phyloP scores from a whole-genome alignment of 2,113 vertebrate species.

The Lepus europaeus region DNA sequence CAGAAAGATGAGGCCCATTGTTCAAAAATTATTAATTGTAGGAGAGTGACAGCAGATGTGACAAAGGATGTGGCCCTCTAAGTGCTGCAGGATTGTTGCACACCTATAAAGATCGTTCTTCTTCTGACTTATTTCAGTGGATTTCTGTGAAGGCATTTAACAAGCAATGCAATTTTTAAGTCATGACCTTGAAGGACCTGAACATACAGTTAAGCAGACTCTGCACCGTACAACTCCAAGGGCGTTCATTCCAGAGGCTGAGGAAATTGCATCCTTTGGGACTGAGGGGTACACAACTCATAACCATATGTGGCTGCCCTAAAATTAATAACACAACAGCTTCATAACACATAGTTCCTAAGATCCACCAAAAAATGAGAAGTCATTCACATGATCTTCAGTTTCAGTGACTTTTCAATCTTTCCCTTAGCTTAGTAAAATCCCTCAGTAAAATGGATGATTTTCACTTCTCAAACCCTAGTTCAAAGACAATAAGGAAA shows the following conservation, averaged over 20 bases:
- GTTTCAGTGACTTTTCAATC: background rate
- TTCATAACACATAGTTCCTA: background rate
- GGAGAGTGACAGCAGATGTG: background rate
- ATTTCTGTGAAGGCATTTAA: background rate
- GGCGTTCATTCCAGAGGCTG: background rate
- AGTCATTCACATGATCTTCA: background rate
- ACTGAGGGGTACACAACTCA: background rate
- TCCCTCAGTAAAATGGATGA: background rate
- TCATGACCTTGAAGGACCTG: too few species aligned
- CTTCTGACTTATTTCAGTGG: background rate
- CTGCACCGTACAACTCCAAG: background rate
- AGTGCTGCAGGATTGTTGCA: background rate
- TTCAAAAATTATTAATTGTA: conserved; percentile 7
- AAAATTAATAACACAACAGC: background rate
- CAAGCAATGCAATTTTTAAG: background rate
- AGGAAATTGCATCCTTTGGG: background rate
- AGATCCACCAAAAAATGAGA: background rate
- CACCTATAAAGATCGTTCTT: background rate
- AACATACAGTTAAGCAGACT: background rate
- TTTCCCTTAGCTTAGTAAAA: background rate
- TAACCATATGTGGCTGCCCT: too few species aligned
- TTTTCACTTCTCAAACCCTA: conserved; percentile 25
- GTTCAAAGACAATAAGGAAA: background rate
- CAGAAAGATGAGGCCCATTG: background rate
- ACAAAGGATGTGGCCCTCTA: background rate